Evolutionary conservation across 2,113 vertebrate genomes (phyloP), one percentile per base, ranked within the genome.

Genomic region (Dipodomys stephensi): DNA sequence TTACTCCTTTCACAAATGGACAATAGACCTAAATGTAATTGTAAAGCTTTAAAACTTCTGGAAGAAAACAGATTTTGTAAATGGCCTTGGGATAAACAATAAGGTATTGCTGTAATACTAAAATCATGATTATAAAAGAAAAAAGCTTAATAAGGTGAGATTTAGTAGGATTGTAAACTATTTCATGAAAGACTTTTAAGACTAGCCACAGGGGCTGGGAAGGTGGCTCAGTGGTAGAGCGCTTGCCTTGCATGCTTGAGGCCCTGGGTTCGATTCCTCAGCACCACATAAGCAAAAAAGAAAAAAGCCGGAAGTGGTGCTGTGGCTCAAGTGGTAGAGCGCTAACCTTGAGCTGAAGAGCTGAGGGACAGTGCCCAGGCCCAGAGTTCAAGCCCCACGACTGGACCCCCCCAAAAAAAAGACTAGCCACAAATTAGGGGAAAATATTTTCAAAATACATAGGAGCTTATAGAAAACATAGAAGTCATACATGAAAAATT

Each of bases 81-180:
- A 13, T 72, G 18, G 35, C 1, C 22, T 27, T 92, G 46, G 16
- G 8, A 32, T 78, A 46, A 64, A 6, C n/a, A 76, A 28, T 77
- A 16, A 84, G 28, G 7, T 83, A 2, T 62, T 53, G 32, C 44
- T 74, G 71, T 6, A 77, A 49, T 12, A 72, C 16, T 81, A 39
- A 93, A 87, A 91, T 76, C 1, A 83, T 35, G 35, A 68, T 9
- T 76, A 27, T 71, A 49, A 83, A 86, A 85, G 35, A 67, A 94
- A 95, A 44, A 15, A 28, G 67, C 19, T 8, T 85, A 20, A 15
- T 64, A 77, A 64, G 11, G 46, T 68, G 44, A 6, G 74, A 86
- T 80, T 79, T 83, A 44, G 53, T 83, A 86, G 65, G 74, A 72
- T 49, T 68, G 69, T 71, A 27, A 82, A 23, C 2, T 85, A 3